Evolutionary conservation across 2,113 vertebrate species (phyloP).

Genomic region (Zapus hudsonius): DNA sequence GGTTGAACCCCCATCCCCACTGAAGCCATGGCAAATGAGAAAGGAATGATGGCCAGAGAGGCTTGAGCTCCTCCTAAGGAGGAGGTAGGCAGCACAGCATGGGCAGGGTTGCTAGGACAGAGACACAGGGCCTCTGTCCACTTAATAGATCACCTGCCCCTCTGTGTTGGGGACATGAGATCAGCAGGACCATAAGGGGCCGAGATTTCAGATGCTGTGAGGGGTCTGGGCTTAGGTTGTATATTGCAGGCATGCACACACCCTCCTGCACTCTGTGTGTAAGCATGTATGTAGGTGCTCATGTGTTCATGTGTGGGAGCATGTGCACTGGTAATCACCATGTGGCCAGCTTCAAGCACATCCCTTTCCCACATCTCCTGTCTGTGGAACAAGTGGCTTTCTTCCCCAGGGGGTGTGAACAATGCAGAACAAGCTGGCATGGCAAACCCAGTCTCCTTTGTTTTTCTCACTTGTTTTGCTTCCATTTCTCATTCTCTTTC

Average conservation of each 20-base stretch:
- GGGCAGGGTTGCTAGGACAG: too few species aligned
- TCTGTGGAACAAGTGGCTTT: rapidly evolving
- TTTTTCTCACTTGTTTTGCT: neutral
- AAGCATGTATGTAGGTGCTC: rapidly evolving
- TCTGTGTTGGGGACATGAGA: too few species aligned
- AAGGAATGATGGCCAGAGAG: too few species aligned
- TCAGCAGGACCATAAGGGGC: too few species aligned
- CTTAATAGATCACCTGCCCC: too few species aligned
- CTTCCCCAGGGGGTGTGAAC: rapidly evolving
- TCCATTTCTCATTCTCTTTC: neutral
- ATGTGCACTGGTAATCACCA: rapidly evolving
- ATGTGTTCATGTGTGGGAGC: neutral
- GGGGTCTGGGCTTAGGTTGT: rapidly evolving
- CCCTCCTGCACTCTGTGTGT: neutral
- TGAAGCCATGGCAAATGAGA: too few species aligned
- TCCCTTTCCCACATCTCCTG: rapidly evolving
- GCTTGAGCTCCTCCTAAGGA: too few species aligned
- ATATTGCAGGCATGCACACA: too few species aligned
- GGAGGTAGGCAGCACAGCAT: too few species aligned
- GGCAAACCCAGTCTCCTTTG: rapidly evolving
- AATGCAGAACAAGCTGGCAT: rapidly evolving
- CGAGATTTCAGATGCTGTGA: too few species aligned
- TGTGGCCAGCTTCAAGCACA: neutral
- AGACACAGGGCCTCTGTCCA: too few species aligned
- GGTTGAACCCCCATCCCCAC: too few species aligned